Conservation (phyloP, 2,113 vertebrate genomes). For the Pterophyllum scalare region DNA sequence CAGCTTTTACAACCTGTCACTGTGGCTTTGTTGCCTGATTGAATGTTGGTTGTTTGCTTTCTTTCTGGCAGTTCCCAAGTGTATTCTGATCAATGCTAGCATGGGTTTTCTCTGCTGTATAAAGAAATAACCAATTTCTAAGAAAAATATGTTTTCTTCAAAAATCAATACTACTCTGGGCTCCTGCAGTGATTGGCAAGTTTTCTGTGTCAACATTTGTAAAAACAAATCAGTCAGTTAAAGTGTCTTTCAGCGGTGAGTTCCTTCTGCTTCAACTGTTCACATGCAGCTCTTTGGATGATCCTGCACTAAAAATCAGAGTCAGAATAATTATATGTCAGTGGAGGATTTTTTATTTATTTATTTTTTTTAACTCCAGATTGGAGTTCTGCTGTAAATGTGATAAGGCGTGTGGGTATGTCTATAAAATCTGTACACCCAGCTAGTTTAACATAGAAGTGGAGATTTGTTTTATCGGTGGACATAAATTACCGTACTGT, state of each 20-base stretch:
- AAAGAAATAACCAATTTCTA: neutral
- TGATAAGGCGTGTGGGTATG: neutral
- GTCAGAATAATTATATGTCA: neutral
- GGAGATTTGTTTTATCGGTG: neutral
- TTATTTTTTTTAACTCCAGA: too few species aligned
- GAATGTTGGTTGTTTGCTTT: conserved; percentile 19
- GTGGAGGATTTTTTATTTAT: neutral
- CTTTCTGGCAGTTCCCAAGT: neutral
- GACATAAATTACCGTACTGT: too few species aligned
- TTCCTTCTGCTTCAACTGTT: neutral
- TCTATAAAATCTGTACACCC: neutral
- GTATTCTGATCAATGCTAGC: neutral
- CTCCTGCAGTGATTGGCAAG: neutral
- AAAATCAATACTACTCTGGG: neutral
- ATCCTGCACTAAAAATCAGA: neutral
- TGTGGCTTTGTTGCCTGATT: conserved; percentile 45
- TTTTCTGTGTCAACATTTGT: neutral
- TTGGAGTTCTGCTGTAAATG: neutral
- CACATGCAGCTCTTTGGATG: too few species aligned
- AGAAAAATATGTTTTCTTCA: neutral
- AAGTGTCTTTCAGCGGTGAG: too few species aligned
- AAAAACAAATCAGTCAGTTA: too few species aligned
- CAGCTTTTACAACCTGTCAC: conserved; percentile 57
- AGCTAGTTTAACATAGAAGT: neutral
- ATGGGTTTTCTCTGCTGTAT: neutral